Conservation (phyloP, 1,140 invertebrate species). For the Caenorhabditis latens region DNA sequence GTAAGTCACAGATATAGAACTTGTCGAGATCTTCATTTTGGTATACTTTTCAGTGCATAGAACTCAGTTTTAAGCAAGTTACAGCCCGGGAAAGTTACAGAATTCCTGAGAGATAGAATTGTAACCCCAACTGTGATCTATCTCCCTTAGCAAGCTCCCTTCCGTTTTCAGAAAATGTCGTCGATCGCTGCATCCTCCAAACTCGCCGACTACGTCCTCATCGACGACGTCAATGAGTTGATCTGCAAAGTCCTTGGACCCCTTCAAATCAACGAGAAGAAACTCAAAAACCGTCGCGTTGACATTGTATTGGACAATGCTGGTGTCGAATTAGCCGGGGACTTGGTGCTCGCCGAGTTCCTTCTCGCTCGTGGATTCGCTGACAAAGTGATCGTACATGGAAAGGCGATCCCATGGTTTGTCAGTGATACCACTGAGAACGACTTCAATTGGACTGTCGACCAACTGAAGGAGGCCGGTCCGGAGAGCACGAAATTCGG, state of each 20-base stretch:
- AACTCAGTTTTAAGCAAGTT: no score
- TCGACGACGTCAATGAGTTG: slow-evolving; percentile 82
- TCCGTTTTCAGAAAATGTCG: slow-evolving; percentile 31
- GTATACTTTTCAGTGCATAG: no score
- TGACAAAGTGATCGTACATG: slow-evolving; percentile 85
- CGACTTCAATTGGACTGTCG: slow-evolving; percentile 80
- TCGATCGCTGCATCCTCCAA: not conserved
- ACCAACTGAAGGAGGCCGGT: slow-evolving; percentile 10
- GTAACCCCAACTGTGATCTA: no score
- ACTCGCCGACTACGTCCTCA: slow-evolving; percentile 81
- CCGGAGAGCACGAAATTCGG: slow-evolving; percentile 7
- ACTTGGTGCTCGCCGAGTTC: slow-evolving; percentile 89
- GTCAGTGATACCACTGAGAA: slow-evolving; percentile 88
- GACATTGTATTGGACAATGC: slow-evolving; percentile 93
- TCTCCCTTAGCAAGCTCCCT: no score
- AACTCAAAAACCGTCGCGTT: slow-evolving; percentile 68
- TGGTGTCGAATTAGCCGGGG: slow-evolving; percentile 91
- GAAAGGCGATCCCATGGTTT: slow-evolving; percentile 94
- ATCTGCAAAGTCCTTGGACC: slow-evolving; percentile 11
- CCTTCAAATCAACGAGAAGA: not conserved
- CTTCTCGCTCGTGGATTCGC: slow-evolving; percentile 83
- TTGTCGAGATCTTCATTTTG: no score
- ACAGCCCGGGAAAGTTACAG: no score
- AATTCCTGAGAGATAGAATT: no score
- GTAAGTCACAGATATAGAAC: no score